Base-by-base conservation (phyloP, 92 coral and sea anemone species). In the Micromussa lordhowensis region DNA sequence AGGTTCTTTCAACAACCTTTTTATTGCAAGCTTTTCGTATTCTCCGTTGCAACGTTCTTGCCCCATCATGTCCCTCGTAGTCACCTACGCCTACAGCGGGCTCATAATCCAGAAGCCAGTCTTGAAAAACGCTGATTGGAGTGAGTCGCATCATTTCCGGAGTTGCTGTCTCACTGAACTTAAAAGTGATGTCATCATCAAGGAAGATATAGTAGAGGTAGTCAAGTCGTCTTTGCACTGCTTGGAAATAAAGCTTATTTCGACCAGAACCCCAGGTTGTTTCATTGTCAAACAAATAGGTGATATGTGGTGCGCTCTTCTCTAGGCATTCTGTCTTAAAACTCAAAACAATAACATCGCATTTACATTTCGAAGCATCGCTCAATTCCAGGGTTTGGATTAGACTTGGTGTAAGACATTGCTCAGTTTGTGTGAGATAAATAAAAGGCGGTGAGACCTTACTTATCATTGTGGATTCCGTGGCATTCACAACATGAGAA, bases 21-120 rank as follows among this genome's bases (percentile, higher is more conserved):
- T 73, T 68, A 10, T 70, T 72, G n/a, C 91, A 70, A 44, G 48
- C 54, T 0, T 12, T 4, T 48, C 76, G 64, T 8, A 68, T 73
- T 18, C n/a, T 35, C 15, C 0, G 9, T 1, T 1, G 34, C 8
- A 73, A 14, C 1, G 15, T 34, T 16, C 19, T 73, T 38, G n/a
- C 82, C 3, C 70, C 81, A 21, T 71, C 66, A 10, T 68, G 85
- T 2, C 0, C 3, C 30, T 63, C 70, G 17, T 78, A 90, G 18
- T 90, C 89, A 3, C 78, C 78, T 15, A 90, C 92, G 2, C 92
- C 92, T 15, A 90, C 68, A 0, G 86, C 89, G 11, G 92, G 92
- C 24, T 84, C 85, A 11, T 82, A 72, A n/a, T 78, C 88, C 68
- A 76, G 77, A 57, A 91, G 85, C 82, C 85, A 83, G 57, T 78